Evolutionary conservation across 2,113 vertebrate genomes (phyloP), one percentile per base, ranked within the genome.

Genomic region (Gallinago media): DNA sequence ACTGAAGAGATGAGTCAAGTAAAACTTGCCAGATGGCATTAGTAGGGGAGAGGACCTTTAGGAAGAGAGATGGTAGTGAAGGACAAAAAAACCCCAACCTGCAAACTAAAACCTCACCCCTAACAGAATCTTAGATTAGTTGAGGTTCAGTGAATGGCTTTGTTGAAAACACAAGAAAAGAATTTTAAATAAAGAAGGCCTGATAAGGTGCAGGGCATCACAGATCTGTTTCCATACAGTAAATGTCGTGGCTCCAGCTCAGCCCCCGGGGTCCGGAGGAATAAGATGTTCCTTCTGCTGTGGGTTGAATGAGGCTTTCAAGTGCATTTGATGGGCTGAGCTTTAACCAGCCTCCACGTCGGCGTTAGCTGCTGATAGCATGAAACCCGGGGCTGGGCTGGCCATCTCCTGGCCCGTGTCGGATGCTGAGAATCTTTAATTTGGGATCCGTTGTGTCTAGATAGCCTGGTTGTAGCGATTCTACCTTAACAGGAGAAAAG

Each of bases 101-200:
- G n/a, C n/a, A n/a, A n/a, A n/a, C n/a, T n/a, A n/a, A n/a, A n/a
- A n/a, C n/a, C n/a, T n/a, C n/a, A n/a, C n/a, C n/a, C n/a, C n/a
- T n/a, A n/a, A n/a, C n/a, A n/a, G n/a, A n/a, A n/a, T n/a, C n/a
- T n/a, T n/a, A n/a, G n/a, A n/a, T n/a, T n/a, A n/a, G n/a, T n/a
- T n/a, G n/a, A n/a, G n/a, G n/a, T n/a, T n/a, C n/a, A n/a, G n/a
- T n/a, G n/a, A n/a, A n/a, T n/a, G n/a, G n/a, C n/a, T n/a, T n/a
- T 98, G 97, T 98, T 95, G 78, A 89, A 96, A 97, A 97, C 3
- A 74, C 54, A 83, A 96, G 92, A 95, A 96, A 96, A 97, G 96
- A 96, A 97, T 98, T 98, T 96, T 96, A 97, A 97, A 97, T 68
- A 97, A 96, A 97, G 95, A 98, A 97, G 75, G 86, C 32, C 80